Evolutionary conservation across 2,113 vertebrate species (phyloP).

Genomic region (Saguinus midas): DNA sequence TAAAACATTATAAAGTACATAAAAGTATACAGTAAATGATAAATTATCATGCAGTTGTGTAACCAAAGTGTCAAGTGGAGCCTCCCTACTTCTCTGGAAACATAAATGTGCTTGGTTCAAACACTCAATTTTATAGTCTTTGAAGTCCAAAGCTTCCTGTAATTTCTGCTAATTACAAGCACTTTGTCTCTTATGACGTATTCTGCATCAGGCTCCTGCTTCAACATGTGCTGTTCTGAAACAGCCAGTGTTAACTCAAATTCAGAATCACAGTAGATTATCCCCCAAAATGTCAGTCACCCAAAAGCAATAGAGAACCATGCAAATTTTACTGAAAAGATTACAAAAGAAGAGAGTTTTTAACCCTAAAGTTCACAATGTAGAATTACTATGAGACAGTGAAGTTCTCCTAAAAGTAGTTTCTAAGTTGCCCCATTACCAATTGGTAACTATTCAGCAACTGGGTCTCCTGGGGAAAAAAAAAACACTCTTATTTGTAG

Average conservation of each 20-base stretch:
- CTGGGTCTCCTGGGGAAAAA: neutral
- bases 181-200: neutral
- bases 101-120: neutral
- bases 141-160: neutral
- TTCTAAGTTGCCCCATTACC: neutral
- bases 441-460: neutral
- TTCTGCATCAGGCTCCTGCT: neutral
- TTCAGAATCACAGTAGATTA: neutral
- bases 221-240: neutral
- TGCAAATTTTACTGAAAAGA: neutral
- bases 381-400: neutral
- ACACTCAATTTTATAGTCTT: neutral
- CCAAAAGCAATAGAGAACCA: neutral
- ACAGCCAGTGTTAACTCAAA: neutral
- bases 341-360: neutral
- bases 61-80: neutral
- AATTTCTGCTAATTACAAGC: neutral
- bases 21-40: neutral
- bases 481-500: neutral
- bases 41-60: neutral
- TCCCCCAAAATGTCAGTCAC: neutral
- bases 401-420: neutral
- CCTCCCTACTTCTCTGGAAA: neutral
- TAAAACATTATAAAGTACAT: neutral
- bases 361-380: neutral